Percentiles rank a stretch among this genome's conserved stretches.
These are phyloP conservation scores for Bradypodion pumilum DNA, from an alignment of 2,797 vertebrate species.

Conservation along the genomic window DNA sequence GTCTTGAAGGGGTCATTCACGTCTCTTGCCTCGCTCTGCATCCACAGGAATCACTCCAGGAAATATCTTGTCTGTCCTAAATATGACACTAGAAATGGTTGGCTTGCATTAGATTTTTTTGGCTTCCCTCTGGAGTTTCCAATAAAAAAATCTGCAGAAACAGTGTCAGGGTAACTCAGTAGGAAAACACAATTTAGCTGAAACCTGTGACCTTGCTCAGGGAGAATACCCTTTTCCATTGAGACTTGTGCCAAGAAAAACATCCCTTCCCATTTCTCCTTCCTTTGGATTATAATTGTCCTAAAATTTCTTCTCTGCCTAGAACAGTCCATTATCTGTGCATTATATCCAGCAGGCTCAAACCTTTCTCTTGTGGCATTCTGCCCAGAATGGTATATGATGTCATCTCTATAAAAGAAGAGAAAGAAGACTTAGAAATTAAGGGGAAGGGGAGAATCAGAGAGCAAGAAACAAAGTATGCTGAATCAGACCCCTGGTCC, in stretches of 20 bases:
- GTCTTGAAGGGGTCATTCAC: not conserved
- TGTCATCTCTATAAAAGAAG: not conserved
- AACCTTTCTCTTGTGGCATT: not conserved
- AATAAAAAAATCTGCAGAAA: constrained; percentile 11
- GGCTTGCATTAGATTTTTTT: not conserved
- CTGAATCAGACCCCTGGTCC: not conserved
- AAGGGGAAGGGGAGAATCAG: not conserved
- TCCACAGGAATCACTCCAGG: not conserved
- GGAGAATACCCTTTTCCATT: not conserved
- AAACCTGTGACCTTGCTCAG: not conserved
- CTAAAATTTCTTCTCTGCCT: not conserved
- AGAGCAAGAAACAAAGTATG: not conserved
- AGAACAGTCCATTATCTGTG: not conserved
- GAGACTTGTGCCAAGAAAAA: not conserved
- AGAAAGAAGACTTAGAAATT: not conserved
- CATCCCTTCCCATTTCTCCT: not conserved
- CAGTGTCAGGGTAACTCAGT: constrained; percentile 8
- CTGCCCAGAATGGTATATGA: not conserved
- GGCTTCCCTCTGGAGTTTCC: not conserved
- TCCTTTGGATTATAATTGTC: not conserved
- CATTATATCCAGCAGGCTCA: not conserved
- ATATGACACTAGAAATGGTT: not conserved
- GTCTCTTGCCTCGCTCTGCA: not conserved
- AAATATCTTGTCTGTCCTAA: not conserved
- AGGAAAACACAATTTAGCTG: not conserved